Conservation (phyloP, 1,140 invertebrate genomes). For the Bombus difficillimus region DNA sequence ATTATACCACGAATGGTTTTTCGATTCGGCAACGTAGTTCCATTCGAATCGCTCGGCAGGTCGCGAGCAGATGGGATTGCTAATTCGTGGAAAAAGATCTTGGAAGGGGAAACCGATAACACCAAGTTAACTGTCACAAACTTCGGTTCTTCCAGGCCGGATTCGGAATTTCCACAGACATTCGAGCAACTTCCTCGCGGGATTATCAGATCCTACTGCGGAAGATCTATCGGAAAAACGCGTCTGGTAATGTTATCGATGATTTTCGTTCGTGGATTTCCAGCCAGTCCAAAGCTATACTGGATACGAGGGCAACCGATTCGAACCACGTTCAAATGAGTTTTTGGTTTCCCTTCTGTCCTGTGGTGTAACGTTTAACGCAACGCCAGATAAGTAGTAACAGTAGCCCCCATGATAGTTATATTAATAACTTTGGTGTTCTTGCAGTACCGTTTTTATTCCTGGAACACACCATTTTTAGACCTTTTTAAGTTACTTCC, state of each 20-base stretch:
- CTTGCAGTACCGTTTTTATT: background rate
- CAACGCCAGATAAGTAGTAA: constrained; percentile 20
- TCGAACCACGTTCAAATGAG: constrained; percentile 24
- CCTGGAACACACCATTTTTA: background rate
- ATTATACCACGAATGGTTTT: background rate
- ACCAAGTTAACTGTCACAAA: background rate
- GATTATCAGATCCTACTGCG: background rate
- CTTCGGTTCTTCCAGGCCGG: background rate
- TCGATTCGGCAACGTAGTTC: background rate
- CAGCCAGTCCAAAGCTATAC: background rate
- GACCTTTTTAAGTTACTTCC: background rate
- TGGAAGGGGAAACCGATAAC: background rate
- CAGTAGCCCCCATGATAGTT: background rate
- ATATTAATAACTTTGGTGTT: background rate
- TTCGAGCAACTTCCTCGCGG: background rate
- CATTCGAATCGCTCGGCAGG: background rate
- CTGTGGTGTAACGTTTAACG: constrained; percentile 40
- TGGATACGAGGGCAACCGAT: too few species aligned
- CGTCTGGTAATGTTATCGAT: background rate
- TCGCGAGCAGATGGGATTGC: background rate
- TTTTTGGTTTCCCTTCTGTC: constrained; percentile 32
- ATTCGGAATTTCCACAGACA: background rate
- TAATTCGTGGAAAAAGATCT: constrained; percentile 1
- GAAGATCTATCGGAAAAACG: background rate
- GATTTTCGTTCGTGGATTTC: background rate